Conservation (phyloP, 2,113 vertebrate species). For the Sinocyclocheilus rhinocerous region DNA sequence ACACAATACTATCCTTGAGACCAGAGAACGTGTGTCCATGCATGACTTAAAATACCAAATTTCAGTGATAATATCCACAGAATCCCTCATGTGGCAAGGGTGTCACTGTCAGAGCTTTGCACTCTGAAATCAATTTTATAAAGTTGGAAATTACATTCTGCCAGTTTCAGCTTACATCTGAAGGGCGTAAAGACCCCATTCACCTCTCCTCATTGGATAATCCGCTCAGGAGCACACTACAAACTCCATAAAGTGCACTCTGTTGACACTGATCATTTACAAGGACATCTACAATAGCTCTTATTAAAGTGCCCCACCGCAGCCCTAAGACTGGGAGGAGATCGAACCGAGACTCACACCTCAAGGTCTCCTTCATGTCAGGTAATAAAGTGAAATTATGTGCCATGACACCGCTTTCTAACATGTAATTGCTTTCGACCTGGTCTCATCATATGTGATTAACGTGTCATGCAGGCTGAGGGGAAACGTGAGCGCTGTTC, state of each 20-base stretch:
- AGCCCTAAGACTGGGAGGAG: constrained; percentile 31
- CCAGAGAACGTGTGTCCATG: background rate
- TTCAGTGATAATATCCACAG: background rate
- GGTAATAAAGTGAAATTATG: constrained; percentile 63
- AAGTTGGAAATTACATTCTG: constrained; percentile 59
- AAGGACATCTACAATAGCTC: constrained; percentile 64
- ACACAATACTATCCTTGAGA: background rate
- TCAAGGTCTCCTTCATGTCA: constrained; percentile 77
- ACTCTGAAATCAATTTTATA: constrained; percentile 57
- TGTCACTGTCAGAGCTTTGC: background rate
- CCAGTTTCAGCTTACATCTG: background rate
- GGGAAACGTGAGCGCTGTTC: constrained; percentile 1
- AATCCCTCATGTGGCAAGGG: constrained; percentile 30
- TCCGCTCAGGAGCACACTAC: constrained; percentile 6
- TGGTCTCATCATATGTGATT: constrained; percentile 64
- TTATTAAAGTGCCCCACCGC: constrained; percentile 60
- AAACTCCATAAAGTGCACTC: constrained; percentile 43
- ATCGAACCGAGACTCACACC: constrained; percentile 30
- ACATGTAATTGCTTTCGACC: constrained; percentile 72
- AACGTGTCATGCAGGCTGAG: constrained; percentile 28
- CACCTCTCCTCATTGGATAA: constrained; percentile 21
- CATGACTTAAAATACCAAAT: constrained; percentile 6
- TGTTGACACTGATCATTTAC: constrained; percentile 61
- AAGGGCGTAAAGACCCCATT: constrained; percentile 23
- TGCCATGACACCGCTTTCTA: constrained; percentile 71